phyloP scores from a whole-genome alignment of 2,797 vertebrate genomes.

The Capromys pilorides region DNA sequence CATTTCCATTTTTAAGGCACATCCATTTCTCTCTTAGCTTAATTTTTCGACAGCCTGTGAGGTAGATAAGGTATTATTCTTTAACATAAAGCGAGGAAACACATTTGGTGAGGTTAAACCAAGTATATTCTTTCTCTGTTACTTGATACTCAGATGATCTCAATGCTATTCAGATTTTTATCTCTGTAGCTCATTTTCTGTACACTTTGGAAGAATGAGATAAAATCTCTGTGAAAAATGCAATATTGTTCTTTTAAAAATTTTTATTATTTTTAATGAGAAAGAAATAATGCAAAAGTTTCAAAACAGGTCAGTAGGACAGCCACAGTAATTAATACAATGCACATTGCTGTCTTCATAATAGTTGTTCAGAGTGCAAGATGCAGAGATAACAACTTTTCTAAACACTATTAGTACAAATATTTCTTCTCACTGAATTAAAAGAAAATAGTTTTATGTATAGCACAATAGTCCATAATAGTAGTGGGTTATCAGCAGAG shows the following conservation, averaged over 20 bases:
- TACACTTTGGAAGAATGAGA: background rate
- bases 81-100: background rate
- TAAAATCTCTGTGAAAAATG: conserved; percentile 52
- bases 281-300: no score
- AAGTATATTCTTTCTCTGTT: background rate
- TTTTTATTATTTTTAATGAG: no score
- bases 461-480: no score
- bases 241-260: conserved; percentile 3
- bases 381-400: no score
- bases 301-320: no score
- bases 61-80: background rate
- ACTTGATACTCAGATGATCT: conserved; percentile 23
- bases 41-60: conserved; percentile 48
- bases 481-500: no score
- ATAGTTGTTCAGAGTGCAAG: no score
- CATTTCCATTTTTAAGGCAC: conserved; percentile 7
- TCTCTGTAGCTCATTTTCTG: background rate
- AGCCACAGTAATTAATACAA: no score
- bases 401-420: no score
- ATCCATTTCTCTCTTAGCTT: conserved; percentile 18
- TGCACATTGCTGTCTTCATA: no score
- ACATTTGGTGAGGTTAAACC: conserved; percentile 12
- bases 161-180: conserved; percentile 27
- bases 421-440: no score
- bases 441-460: no score